Evolutionary conservation across 2,797 vertebrate species (phyloP).

Genomic region (Crax fasciolata): DNA sequence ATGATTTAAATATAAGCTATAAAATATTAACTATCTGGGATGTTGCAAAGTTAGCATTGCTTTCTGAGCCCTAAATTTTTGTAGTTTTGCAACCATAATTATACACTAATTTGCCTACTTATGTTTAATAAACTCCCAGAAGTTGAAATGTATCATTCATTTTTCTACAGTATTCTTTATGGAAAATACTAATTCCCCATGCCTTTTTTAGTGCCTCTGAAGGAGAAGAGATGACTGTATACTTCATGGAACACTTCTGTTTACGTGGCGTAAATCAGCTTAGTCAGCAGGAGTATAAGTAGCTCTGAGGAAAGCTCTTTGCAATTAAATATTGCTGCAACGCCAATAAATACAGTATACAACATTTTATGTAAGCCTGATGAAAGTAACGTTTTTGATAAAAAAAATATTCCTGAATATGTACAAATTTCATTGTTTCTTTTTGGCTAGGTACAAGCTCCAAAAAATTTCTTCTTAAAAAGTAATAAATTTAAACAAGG

Average conservation of each 20-base stretch:
- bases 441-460: background rate
- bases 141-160: slow-evolving; percentile 39
- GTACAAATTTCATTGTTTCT: background rate
- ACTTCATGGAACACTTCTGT: background rate
- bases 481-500: background rate
- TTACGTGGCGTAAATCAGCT: background rate
- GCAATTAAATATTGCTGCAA: background rate
- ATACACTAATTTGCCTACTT: slow-evolving; percentile 14
- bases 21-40: slow-evolving; percentile 49
- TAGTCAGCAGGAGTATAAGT: background rate
- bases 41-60: slow-evolving; percentile 30
- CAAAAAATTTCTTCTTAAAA: background rate
- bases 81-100: slow-evolving; percentile 31
- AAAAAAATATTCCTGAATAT: background rate
- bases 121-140: slow-evolving; percentile 42
- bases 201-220: background rate
- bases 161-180: background rate
- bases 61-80: slow-evolving; percentile 26
- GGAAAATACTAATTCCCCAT: background rate
- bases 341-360: background rate
- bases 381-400: background rate
- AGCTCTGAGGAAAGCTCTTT: background rate
- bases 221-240: background rate
- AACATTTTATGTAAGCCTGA: background rate
- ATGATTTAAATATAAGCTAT: slow-evolving; percentile 28